Evolutionary conservation across 2,888 invertebrate genomes (phyloP).

Genomic region (Meteorus colon): DNA sequence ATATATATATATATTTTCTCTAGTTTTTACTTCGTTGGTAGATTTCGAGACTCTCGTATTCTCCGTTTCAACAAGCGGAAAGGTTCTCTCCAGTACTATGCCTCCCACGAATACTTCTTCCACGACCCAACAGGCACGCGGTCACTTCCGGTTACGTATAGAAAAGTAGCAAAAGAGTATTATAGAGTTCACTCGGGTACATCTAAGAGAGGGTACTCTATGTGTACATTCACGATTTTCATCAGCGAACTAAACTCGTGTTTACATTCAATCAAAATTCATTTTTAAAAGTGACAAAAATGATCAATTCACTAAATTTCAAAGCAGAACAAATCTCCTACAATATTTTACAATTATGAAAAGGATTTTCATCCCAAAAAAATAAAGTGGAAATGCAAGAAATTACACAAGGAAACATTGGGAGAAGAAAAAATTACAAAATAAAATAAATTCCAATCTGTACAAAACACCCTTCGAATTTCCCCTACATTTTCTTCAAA

Average conservation of each 20-base stretch:
- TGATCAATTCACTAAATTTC: no score
- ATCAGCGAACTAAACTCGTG: slow-evolving; percentile 26
- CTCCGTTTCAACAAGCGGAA: slow-evolving; percentile 41
- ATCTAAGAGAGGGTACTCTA: neutral
- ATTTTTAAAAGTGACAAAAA: neutral
- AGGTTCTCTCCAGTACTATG: slow-evolving; percentile 43
- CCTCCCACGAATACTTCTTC: slow-evolving; percentile 48
- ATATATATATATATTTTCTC: neutral
- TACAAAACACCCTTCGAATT: no score
- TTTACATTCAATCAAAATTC: slow-evolving; percentile 12
- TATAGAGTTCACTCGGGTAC: slow-evolving; percentile 42
- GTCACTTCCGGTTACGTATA: slow-evolving; percentile 48
- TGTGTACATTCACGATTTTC: slow-evolving; percentile 14
- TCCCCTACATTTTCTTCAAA: no score
- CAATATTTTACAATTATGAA: no score
- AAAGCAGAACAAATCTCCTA: no score
- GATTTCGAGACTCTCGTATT: slow-evolving; percentile 40
- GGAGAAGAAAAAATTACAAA: no score
- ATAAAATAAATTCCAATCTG: no score
- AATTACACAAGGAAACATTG: no score
- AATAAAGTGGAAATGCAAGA: no score
- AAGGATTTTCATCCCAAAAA: no score
- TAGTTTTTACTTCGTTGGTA: slow-evolving; percentile 28
- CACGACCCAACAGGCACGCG: slow-evolving; percentile 48
- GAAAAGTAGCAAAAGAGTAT: slow-evolving; percentile 32